These are phyloP conservation scores for Parthenolecanium corni DNA, from an alignment of 2,888 invertebrate genomes.

Conservation along the genomic window DNA sequence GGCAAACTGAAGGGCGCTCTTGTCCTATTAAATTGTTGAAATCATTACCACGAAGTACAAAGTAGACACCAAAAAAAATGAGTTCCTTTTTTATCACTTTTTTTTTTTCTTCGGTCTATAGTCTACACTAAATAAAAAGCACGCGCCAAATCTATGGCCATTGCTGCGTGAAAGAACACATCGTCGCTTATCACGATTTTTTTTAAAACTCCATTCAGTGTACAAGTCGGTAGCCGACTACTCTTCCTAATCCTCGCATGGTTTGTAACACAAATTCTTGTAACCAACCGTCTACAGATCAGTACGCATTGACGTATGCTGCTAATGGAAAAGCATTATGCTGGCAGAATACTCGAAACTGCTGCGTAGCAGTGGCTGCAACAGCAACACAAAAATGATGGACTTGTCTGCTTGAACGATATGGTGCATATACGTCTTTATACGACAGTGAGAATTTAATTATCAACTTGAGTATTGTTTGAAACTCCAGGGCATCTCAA, in stretches of 20 bases:
- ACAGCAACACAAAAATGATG: no score
- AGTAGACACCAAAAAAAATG: not conserved
- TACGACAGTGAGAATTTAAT: conserved; percentile 3
- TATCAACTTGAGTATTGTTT: conserved; percentile 1
- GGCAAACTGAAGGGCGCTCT: not conserved
- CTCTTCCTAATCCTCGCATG: conserved; percentile 18
- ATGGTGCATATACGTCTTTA: no score
- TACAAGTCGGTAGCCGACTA: conserved; percentile 24
- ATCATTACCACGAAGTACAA: not conserved
- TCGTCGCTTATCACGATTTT: conserved; percentile 23
- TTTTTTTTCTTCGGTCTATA: conserved; percentile 6
- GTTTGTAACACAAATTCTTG: conserved; percentile 28
- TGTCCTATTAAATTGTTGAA: not conserved
- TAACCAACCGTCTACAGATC: conserved; percentile 8
- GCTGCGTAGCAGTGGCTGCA: not conserved
- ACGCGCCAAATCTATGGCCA: conserved; percentile 27
- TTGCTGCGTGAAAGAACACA: conserved; percentile 10
- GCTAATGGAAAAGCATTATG: conserved; percentile 18
- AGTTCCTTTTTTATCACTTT: not conserved
- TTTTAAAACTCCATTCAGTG: conserved; percentile 22
- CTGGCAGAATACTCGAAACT: conserved; percentile 14
- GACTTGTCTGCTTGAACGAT: no score
- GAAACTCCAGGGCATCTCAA: not conserved
- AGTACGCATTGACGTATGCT: conserved; percentile 20
- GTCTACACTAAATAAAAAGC: conserved; percentile 16